Conservation (phyloP, 30 jellyfish, hydroid and myxozoan species). For the Chironex yamaguchii region DNA sequence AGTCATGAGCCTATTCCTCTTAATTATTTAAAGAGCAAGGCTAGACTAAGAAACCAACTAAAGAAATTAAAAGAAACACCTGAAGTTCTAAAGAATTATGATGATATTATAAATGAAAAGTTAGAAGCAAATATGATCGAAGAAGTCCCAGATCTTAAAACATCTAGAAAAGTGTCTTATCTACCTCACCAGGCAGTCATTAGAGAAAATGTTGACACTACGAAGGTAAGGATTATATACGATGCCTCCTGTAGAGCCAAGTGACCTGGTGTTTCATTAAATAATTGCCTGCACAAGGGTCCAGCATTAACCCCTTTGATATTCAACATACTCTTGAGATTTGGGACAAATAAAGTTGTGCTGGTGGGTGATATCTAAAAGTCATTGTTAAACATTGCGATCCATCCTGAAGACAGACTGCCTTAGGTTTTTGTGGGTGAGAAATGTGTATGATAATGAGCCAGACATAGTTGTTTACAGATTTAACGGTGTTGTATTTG, state of each 20-base stretch:
- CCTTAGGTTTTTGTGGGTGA: no score
- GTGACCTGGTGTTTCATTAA: slow-evolving; percentile 1
- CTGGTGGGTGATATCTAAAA: no score
- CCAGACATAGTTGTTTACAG: no score
- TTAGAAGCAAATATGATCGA: slow-evolving; percentile 9
- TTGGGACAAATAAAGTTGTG: no score
- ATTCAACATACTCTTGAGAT: background rate
- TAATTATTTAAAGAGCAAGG: slow-evolving; percentile 19
- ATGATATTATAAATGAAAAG: slow-evolving; percentile 8
- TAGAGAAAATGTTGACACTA: slow-evolving; percentile 11
- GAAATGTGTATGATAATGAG: no score
- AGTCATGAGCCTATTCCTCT: slow-evolving; percentile 6
- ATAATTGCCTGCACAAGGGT: slow-evolving; percentile 29
- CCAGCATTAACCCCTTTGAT: slow-evolving; percentile 15
- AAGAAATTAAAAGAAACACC: slow-evolving; percentile 1
- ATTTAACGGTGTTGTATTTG: no score
- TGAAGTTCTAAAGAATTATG: slow-evolving; percentile 21
- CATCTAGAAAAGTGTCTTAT: slow-evolving; percentile 9
- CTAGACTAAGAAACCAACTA: slow-evolving; percentile 22
- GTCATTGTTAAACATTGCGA: no score
- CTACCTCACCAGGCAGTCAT: slow-evolving; percentile 60
- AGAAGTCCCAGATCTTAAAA: slow-evolving; percentile 7
- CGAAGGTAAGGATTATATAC: slow-evolving; percentile 33
- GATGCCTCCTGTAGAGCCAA: slow-evolving; percentile 22
- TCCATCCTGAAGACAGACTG: no score